Evolutionary conservation across 2,113 vertebrate genomes (phyloP).

Genomic region (Leucopsar rothschildi): DNA sequence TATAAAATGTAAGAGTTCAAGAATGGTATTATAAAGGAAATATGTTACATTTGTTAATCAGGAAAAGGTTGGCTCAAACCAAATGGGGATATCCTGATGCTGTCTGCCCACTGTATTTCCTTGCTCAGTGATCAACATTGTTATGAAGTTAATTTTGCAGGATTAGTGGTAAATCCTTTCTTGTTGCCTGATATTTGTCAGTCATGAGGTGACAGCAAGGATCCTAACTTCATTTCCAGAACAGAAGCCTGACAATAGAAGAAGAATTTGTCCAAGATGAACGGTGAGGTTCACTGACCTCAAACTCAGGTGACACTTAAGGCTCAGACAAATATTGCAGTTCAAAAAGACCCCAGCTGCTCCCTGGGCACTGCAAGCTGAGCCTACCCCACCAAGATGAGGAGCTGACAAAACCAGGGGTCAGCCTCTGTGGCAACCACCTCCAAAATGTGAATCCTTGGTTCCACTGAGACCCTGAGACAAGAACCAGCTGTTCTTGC

Average conservation of each 20-base stretch:
- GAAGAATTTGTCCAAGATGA: neutral
- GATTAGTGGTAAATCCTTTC: neutral
- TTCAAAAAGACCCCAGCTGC: neutral
- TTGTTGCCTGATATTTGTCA: neutral
- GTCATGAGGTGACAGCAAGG: neutral
- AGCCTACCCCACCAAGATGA: neutral
- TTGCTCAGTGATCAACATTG: neutral
- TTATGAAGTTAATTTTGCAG: neutral
- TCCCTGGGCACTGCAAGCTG: neutral
- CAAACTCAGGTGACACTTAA: neutral
- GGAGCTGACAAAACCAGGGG: neutral
- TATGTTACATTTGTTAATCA: neutral
- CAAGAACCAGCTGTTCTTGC: neutral
- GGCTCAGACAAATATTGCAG: neutral
- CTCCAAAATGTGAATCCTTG: neutral
- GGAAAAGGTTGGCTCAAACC: neutral
- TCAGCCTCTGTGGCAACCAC: neutral
- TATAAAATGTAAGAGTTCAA: neutral
- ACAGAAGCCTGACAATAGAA: neutral
- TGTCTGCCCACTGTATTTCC: neutral
- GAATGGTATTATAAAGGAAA: neutral
- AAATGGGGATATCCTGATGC: neutral
- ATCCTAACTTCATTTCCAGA: neutral
- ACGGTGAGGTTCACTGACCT: neutral
- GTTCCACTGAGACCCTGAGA: neutral